Evolutionary conservation across 2,888 invertebrate species (phyloP), one percentile per base, ranked within the genome.

Genomic region (Sialis fuliginosa): DNA sequence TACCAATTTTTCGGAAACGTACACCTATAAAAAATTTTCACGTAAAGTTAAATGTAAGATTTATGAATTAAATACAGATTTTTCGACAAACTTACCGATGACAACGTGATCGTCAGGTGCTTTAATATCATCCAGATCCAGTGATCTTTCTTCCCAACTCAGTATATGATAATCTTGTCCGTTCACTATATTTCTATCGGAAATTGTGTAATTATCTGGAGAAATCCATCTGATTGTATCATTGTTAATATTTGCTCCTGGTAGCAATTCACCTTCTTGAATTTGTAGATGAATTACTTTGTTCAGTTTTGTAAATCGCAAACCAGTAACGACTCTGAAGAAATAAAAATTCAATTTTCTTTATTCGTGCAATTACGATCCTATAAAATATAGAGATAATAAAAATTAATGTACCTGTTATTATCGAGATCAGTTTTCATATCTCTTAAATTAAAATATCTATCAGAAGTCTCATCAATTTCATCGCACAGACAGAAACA

Each of bases 401-500:
- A 22, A 4, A 22, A 22, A 22, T 22, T 45, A 47, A 59, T 72
- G 68, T 63, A 79, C 80, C 70, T 79, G 64, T 81, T 79, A 52
- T 72, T 67, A n/a, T 65, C 64, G 49, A 72, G 65, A 60, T 79
- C 72, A 0, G 80, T 65, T 0, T 72, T 63, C 6, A 70, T 62
- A 53, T 80, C 74, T 53, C 80, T 71, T 48, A 91, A 71, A 60
- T 85, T 90, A 65, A 90, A 80, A 68, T 80, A 88, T 51, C 91
- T 74, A 61, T 90, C 83, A 0, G 88, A 87, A 52, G 71, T 69
- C 1, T 70, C 57, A 47, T 74, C 76, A 49, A 71, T 62, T 59
- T 88, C 87, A 62, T 89, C 89, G 63, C 91, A 91, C 39, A 84
- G 69, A 58, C 91, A 91, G 68, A 90, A 77, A 63, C 91, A 91